A percentile compares a stretch with the other conserved stretches of the same genome.
Conservation (phyloP, 2,113 vertebrate species). For the Coptodon bakossiorum region DNA sequence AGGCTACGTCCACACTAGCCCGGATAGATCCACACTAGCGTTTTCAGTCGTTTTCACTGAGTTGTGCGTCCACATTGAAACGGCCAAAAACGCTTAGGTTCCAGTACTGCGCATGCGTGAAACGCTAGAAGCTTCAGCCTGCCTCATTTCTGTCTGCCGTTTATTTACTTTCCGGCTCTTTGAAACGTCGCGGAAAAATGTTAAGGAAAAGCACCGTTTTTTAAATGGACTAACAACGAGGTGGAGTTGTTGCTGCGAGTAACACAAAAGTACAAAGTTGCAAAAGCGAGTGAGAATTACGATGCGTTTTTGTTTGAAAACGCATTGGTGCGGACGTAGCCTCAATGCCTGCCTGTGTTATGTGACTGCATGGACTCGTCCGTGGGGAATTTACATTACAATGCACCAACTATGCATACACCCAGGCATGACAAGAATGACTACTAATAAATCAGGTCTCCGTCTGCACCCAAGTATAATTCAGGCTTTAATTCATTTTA, state of each 20-base stretch:
- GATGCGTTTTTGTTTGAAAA: neutral
- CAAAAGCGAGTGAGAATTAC: neutral
- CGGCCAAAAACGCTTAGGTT: neutral
- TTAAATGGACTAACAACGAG: neutral
- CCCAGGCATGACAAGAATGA: neutral
- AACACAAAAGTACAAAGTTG: neutral
- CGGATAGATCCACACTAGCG: rapidly evolving
- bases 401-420: neutral
- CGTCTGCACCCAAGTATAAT: neutral
- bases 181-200: neutral
- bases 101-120: neutral
- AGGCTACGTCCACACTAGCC: neutral
- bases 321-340: neutral
- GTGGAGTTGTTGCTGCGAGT: neutral
- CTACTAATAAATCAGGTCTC: neutral
- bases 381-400: neutral
- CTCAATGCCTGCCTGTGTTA: neutral
- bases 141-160: neutral
- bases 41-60: neutral
- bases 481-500: neutral
- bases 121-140: neutral
- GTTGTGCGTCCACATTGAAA: neutral
- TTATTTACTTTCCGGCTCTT: neutral
- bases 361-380: neutral
- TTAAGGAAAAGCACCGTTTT: neutral